Conservation (phyloP, 1,140 invertebrate species). For the Drosophila melanica region DNA sequence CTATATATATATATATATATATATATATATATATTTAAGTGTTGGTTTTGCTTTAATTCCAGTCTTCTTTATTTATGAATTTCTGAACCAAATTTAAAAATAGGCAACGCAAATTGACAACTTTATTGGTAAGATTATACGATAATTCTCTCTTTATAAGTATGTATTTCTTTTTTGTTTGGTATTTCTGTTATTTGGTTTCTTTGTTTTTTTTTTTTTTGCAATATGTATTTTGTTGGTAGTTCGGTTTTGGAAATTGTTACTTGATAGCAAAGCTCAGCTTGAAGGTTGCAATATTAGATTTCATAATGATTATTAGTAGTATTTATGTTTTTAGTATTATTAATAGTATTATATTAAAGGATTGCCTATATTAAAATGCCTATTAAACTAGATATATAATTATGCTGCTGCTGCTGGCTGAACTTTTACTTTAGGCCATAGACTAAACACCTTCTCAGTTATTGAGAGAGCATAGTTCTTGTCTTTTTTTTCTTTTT, state of each 20-base stretch:
- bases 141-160: constrained; percentile 9
- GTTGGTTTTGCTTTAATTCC: constrained; percentile 59
- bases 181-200: constrained; percentile 12
- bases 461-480: constrained; percentile 44
- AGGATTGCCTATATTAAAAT: constrained; percentile 50
- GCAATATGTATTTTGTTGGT: constrained; percentile 32
- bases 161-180: constrained; percentile 24
- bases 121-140: constrained; percentile 40
- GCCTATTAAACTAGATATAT: constrained; percentile 45
- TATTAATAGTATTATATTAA: constrained; percentile 41
- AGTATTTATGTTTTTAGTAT: constrained; percentile 26
- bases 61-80: constrained; percentile 75
- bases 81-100: constrained; percentile 50
- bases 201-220: no score
- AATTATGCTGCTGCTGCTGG: constrained; percentile 41
- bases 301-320: constrained; percentile 45
- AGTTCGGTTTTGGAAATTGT: constrained; percentile 46
- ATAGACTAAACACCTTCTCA: constrained; percentile 40
- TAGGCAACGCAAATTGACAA: constrained; percentile 59
- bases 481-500: constrained; percentile 9
- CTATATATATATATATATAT: constrained; percentile 22
- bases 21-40: constrained; percentile 17
- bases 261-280: constrained; percentile 55
- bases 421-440: constrained; percentile 46
- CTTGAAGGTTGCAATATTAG: constrained; percentile 52